Conservation (phyloP, 2,797 vertebrate species). For the Takifugu ocellatus region DNA sequence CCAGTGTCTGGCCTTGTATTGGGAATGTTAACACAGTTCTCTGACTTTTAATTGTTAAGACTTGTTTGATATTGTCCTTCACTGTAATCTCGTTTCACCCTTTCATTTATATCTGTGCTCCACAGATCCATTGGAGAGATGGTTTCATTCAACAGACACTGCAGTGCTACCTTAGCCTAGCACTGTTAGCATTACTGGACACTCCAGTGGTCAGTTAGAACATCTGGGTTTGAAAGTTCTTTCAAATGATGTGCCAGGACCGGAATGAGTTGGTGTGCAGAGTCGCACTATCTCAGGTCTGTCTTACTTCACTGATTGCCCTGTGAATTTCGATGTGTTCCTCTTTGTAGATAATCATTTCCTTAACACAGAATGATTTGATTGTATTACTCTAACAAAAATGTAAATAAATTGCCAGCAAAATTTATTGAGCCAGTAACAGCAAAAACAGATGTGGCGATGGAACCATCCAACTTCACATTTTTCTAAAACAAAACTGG, state of each 20-base stretch:
- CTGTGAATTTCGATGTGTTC: slow-evolving; percentile 73
- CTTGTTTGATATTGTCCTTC: slow-evolving; percentile 72
- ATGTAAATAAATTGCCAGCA: slow-evolving; percentile 74
- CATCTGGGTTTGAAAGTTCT: slow-evolving; percentile 36
- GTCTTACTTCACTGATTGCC: slow-evolving; percentile 70
- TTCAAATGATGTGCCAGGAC: slow-evolving; percentile 50
- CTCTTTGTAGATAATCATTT: slow-evolving; percentile 72
- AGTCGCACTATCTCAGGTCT: slow-evolving; percentile 61
- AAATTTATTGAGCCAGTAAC: slow-evolving; percentile 78
- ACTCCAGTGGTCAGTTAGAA: slow-evolving; percentile 21
- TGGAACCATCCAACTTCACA: slow-evolving; percentile 63
- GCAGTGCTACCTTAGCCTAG: slow-evolving; percentile 22
- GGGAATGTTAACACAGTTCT: slow-evolving; percentile 63
- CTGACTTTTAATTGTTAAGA: slow-evolving; percentile 65
- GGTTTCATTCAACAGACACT: neutral
- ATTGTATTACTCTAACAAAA: slow-evolving; percentile 76
- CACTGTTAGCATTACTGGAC: slow-evolving; percentile 14
- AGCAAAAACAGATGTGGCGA: slow-evolving; percentile 74
- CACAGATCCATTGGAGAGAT: slow-evolving; percentile 50
- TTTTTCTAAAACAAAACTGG: slow-evolving; percentile 63
- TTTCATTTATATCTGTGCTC: slow-evolving; percentile 33
- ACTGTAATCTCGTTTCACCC: slow-evolving; percentile 39
- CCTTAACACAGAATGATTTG: slow-evolving; percentile 71
- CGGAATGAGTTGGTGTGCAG: slow-evolving; percentile 53
- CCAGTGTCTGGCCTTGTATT: slow-evolving; percentile 53